Percentiles rank a stretch among this genome's conserved stretches.
phyloP scores from a whole-genome alignment of 2,888 invertebrate species.

The Cantharis rufa region DNA sequence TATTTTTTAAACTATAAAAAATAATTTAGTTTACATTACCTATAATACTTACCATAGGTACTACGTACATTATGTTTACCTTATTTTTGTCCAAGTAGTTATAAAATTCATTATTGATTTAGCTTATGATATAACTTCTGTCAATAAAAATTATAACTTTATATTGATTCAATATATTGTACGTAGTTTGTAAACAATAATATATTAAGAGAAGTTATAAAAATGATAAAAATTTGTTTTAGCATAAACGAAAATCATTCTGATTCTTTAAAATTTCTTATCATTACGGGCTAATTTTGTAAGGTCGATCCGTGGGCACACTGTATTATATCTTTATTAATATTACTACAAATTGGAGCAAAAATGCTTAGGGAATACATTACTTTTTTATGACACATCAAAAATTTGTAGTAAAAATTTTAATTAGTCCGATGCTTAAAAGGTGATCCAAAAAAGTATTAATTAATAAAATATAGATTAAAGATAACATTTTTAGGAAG shows the following conservation, averaged over 20 bases:
- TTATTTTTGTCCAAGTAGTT: not conserved
- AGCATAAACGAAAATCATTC: not conserved
- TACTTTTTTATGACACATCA: not conserved
- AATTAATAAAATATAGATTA: conserved; percentile 23
- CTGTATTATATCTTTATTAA: not conserved
- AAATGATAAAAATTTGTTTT: not conserved
- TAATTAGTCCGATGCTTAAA: not conserved
- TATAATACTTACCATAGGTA: not conserved
- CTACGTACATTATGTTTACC: not conserved
- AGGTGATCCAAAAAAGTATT: conserved; percentile 3
- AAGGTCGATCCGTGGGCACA: not conserved
- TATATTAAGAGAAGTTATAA: not conserved
- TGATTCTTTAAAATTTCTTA: not conserved
- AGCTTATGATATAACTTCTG: not conserved
- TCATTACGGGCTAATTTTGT: not conserved
- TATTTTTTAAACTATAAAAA: not conserved
- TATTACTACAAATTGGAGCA: not conserved
- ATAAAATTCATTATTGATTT: not conserved
- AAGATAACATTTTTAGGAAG: conserved; percentile 21
- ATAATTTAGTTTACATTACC: not conserved
- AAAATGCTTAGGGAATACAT: not conserved
- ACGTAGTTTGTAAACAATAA: not conserved
- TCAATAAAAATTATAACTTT: not conserved
- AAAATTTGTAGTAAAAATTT: not conserved
- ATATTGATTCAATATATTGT: not conserved